Conservation (phyloP, 2,797 vertebrate species). For the Crocodylus rhombifer region DNA sequence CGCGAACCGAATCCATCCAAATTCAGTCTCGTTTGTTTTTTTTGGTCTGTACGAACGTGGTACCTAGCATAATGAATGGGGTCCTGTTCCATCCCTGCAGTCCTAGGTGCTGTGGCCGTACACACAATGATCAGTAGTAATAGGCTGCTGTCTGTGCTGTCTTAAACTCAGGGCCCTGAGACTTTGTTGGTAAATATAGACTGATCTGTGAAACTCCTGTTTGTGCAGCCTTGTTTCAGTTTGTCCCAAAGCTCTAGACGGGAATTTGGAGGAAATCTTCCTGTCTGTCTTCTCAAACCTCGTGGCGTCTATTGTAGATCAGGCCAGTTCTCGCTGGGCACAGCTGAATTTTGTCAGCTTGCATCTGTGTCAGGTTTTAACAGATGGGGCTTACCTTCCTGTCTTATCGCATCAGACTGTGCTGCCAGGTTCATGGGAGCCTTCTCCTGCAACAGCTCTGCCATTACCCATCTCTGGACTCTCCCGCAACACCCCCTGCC, state of each 20-base stretch:
- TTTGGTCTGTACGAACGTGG: neutral
- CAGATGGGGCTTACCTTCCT: neutral
- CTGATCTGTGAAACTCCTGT: neutral
- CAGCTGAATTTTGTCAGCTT: neutral
- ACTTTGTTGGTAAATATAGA: neutral
- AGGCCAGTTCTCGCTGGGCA: neutral
- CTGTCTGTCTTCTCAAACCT: neutral
- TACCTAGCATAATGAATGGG: neutral
- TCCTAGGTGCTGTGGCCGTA: neutral
- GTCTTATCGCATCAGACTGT: neutral
- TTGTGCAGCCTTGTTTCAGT: neutral
- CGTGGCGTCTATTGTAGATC: neutral
- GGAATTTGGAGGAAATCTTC: neutral
- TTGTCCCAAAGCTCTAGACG: neutral
- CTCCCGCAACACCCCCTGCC: neutral
- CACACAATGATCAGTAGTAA: neutral
- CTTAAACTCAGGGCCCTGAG: accelerated
- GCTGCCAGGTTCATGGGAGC: neutral
- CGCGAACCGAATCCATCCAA: too few relatives aligned
- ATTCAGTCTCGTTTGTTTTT: neutral
- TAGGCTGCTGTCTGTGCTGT: too few relatives aligned
- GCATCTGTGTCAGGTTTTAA: neutral
- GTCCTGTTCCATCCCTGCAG: too few relatives aligned
- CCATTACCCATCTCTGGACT: neutral
- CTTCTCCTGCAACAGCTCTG: neutral